Evolutionary conservation across 2,888 invertebrate genomes (phyloP), one percentile per base, ranked within the genome.

Genomic region (Pachydiplax longipennis): DNA sequence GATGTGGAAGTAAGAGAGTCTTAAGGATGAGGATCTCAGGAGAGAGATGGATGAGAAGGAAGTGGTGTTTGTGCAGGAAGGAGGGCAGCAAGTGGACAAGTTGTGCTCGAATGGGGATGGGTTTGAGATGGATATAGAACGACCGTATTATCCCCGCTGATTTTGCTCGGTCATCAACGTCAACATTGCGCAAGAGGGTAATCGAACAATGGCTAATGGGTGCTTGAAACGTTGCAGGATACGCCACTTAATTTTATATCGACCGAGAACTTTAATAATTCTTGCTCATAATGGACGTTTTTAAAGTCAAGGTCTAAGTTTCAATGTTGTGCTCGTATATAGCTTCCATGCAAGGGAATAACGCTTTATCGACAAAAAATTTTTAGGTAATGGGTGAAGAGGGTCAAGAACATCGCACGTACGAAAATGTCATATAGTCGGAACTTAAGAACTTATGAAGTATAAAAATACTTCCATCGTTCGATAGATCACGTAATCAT

Each of bases 151-250:
- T 44, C 40, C 25, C 25, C 48, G 48, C 18, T 44, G 48, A 82
- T 82, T 82, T 48, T 48, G 82, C 82, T 8, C 40, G 44, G 48
- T 48, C 82, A 82, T 82, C 82, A 82, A 48, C 48, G 25, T 82
- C 82, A 82, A 82, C 48, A 82, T 82, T 82, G 82, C 25, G 48
- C n/a, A 48, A 82, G 82, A 25, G 82, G 25, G 82, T n/a, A 13
- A 48, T 82, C 82, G 82, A 82, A 82, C 82, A 82, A 82, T 82
- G 48, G 44, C 82, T 44, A 82, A 82, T 82, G 82, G 82, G 82
- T 82, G 82, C 82, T 82, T 44, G 82, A 82, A 25, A 48, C 82
- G 48, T 44, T 48, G 12, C 48, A n/a, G 82, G 48, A 48, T 82
- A 25, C 48, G 82, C 82, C 82, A 48, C 48, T 82, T 82, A 82